Conservation (phyloP, 2,888 invertebrate species). For the Lissonota sp. region DNA sequence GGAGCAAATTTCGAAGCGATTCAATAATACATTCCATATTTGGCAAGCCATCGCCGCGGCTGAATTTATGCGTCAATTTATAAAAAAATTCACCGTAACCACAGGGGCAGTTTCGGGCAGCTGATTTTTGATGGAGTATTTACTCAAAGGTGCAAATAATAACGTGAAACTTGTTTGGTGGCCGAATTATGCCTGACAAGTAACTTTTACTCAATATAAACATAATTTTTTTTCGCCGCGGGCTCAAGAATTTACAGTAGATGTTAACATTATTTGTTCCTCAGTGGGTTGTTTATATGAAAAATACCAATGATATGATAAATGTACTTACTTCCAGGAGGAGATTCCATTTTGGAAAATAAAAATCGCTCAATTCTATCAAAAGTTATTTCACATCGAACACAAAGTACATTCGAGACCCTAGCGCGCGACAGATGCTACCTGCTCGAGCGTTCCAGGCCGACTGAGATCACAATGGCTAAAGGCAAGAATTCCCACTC, state of each 20-base stretch:
- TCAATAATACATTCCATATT: neutral
- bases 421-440: neutral
- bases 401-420: neutral
- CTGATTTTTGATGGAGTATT: neutral
- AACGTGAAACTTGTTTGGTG: slow-evolving; percentile 1
- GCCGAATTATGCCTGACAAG: neutral
- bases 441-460: neutral
- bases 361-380: neutral
- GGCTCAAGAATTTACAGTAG: neutral
- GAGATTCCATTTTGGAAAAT: slow-evolving; percentile 3
- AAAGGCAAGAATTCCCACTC: neutral
- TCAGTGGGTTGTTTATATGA: neutral
- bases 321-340: neutral
- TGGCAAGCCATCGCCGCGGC: neutral
- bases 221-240: neutral
- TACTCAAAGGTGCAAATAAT: neutral
- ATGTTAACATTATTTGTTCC: neutral
- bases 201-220: slow-evolving; percentile 2
- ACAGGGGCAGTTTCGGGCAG: neutral
- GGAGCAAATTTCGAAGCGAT: neutral
- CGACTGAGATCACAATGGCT: neutral
- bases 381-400: neutral
- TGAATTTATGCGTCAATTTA: slow-evolving; percentile 1
- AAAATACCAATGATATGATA: neutral
- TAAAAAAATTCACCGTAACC: neutral